Base-by-base conservation (phyloP, 2,888 invertebrate genomes). In the Pristionchus maxplancki region DNA sequence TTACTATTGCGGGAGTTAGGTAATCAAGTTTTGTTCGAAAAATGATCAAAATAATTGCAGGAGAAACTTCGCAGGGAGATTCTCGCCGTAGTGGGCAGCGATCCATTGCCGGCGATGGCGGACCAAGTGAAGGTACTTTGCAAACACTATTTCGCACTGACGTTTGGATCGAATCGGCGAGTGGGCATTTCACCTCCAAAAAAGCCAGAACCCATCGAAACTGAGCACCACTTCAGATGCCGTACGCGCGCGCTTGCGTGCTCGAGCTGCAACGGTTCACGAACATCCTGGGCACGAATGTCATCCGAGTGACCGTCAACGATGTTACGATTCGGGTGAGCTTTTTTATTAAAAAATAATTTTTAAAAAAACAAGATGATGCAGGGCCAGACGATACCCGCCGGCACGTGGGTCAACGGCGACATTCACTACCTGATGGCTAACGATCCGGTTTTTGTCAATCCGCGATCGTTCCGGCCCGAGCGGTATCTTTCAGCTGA, bases 381-480 rank as follows among this genome's bases (percentile, higher is more conserved):
- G 1, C 44, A 82, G 82, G 82, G 82, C 20, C 82, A 82, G 17
- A 37, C 50, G 37, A 82, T 82, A 1, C 82, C 82, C 82, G 28
- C 24, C 11, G 82, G 82, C 24, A 53, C 82, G 6, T 13, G 37
- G 20, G 50, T 82, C 20, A 82, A 82, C 11, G 50, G 8, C 15
- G 82, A 82, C 28, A 82, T 82, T 31, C 82, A 82, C 50, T 53
- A 82, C 17, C 13, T 82, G 20, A 82, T 82, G 82, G 48, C 82
- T 15, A 20, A 82, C 24, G 71, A 74, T 82, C 82, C 82, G 3
- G 13, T 82, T 1, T 82, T 82, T 24, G 53, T 37, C 28, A 53
- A 82, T 28, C 71, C 71, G 24, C 20, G 9, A 15, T 37, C 37
- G 31, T 74, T 74, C 40, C 37, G 53, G 17, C 82, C 82, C 3